These are phyloP conservation scores for Cathartes aura DNA, from an alignment of 2,113 vertebrate genomes.

Conservation along the genomic window DNA sequence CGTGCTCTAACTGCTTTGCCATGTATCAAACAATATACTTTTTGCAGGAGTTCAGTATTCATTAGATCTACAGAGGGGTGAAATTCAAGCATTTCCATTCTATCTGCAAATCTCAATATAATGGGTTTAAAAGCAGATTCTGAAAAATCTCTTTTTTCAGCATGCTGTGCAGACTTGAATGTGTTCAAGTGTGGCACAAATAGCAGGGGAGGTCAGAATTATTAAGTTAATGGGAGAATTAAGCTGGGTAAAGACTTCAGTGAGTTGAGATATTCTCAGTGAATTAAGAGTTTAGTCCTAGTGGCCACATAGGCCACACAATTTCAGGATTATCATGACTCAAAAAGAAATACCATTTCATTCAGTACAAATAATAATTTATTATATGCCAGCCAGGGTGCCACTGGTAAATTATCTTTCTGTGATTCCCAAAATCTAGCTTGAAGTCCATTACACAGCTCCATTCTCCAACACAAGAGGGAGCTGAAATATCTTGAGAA, in stretches of 20 bases:
- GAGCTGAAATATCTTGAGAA: constrained; percentile 49
- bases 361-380: not conserved
- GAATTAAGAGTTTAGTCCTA: not conserved
- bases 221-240: not conserved
- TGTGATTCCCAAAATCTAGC: not conserved
- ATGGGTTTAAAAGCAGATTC: not conserved
- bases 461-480: constrained; percentile 47
- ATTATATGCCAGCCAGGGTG: not conserved
- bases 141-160: not conserved
- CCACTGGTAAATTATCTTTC: not conserved
- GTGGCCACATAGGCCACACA: not conserved
- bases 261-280: not conserved
- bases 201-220: not conserved
- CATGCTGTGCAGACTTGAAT: not conserved
- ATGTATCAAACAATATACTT: not conserved
- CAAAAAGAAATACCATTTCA: not conserved
- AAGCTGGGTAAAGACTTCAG: not conserved
- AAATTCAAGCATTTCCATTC: not conserved
- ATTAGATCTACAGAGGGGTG: not conserved
- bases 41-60: not conserved
- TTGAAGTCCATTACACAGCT: not conserved
- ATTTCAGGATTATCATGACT: not conserved
- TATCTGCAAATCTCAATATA: not conserved
- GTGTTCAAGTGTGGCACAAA: not conserved
- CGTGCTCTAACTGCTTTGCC: not conserved